Conservation (phyloP, 2,113 vertebrate species). For the Taxidea taxus region DNA sequence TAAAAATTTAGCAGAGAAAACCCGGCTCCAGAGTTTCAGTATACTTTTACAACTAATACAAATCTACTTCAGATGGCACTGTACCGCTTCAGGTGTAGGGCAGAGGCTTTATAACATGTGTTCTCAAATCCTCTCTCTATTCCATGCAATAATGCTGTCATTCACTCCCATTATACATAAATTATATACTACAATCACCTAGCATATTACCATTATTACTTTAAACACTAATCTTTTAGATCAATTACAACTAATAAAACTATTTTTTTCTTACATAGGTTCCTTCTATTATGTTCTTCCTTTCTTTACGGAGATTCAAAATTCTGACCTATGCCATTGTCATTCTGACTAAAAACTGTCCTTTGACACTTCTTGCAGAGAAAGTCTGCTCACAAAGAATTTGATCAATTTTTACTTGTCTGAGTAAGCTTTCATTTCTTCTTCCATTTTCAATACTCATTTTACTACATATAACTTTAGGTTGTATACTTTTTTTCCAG, state of each 20-base stretch:
- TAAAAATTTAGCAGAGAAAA: neutral
- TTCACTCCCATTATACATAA: neutral
- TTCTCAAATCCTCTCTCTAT: neutral
- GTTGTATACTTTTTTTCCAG: neutral
- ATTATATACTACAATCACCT: neutral
- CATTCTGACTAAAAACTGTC: neutral
- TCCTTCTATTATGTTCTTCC: neutral
- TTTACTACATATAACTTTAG: neutral
- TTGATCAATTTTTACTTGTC: neutral
- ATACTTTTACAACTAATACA: neutral
- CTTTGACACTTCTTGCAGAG: neutral
- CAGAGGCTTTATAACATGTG: neutral
- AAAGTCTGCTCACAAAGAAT: neutral
- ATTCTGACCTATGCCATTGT: neutral
- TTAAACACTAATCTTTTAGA: neutral
- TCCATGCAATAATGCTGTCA: neutral
- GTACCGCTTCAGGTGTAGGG: neutral
- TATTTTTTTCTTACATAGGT: neutral
- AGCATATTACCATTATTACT: neutral
- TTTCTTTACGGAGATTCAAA: neutral
- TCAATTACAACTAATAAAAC: neutral
- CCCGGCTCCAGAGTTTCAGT: neutral
- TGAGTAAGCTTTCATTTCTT: neutral
- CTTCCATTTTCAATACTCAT: neutral
- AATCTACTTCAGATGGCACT: neutral